These are phyloP conservation scores for Deroplatys truncata DNA, from an alignment of 2,888 invertebrate species.

Conservation along the genomic window DNA sequence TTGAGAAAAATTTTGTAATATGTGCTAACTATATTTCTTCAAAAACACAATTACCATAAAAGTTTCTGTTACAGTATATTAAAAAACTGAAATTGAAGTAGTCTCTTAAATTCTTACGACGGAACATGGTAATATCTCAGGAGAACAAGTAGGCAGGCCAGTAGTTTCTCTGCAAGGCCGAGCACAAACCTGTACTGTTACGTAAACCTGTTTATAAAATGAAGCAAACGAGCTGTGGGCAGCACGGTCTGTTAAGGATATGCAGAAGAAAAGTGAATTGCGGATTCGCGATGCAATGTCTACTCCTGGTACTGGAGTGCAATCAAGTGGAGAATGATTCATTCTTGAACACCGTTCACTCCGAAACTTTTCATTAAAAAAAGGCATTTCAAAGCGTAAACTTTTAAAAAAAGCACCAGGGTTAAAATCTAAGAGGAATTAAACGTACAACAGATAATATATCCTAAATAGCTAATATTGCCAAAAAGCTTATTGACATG, in stretches of 20 bases:
- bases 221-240: not conserved
- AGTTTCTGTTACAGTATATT: too few relatives aligned
- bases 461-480: too few relatives aligned
- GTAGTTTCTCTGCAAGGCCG: not conserved
- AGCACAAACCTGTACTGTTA: not conserved
- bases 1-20: too few relatives aligned
- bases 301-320: not conserved
- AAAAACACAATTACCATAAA: too few relatives aligned
- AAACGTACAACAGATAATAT: too few relatives aligned
- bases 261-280: not conserved
- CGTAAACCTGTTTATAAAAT: not conserved
- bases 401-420: too few relatives aligned
- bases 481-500: too few relatives aligned
- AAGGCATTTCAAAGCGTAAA: too few relatives aligned
- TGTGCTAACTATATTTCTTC: too few relatives aligned
- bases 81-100: too few relatives aligned
- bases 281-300: too few relatives aligned
- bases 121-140: not conserved
- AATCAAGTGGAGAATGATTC: not conserved
- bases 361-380: not conserved
- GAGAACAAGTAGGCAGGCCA: not conserved
- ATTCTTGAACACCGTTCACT: not conserved
- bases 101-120: not conserved
- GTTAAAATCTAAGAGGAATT: too few relatives aligned
- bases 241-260: not conserved